Evolutionary conservation across 2,888 invertebrate species (phyloP).

Genomic region (Dynastes hyllus): DNA sequence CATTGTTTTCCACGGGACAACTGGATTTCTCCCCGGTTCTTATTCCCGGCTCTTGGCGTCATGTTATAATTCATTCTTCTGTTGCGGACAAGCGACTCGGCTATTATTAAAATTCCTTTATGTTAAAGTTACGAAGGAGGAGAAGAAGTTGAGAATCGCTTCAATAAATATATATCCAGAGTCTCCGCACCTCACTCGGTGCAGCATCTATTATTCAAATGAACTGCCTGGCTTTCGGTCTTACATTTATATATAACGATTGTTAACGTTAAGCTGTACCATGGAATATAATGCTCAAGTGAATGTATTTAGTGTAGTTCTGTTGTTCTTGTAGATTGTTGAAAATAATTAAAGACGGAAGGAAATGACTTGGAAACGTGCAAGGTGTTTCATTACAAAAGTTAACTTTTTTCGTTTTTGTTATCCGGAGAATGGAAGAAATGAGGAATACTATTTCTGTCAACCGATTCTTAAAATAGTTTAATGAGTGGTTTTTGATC

Average conservation of each 20-base stretch:
- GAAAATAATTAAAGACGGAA: no score
- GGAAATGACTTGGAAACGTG: no score
- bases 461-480: no score
- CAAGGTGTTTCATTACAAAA: no score
- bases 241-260: not conserved
- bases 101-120: conserved; percentile 9
- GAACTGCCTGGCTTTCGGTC: not conserved
- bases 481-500: no score
- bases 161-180: not conserved
- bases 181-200: not conserved
- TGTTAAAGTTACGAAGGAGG: conserved; percentile 1
- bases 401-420: no score
- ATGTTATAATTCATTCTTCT: conserved; percentile 4
- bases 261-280: no score
- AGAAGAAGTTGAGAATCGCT: not conserved
- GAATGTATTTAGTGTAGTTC: no score
- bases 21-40: not conserved
- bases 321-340: no score
- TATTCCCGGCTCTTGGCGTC: not conserved
- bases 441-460: no score
- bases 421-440: no score
- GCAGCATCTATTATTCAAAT: conserved; percentile 7
- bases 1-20: not conserved
- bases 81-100: conserved; percentile 3
- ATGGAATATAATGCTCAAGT: no score